Base-by-base conservation (phyloP, 2,797 vertebrate genomes). In the Cichlasoma orientale region DNA sequence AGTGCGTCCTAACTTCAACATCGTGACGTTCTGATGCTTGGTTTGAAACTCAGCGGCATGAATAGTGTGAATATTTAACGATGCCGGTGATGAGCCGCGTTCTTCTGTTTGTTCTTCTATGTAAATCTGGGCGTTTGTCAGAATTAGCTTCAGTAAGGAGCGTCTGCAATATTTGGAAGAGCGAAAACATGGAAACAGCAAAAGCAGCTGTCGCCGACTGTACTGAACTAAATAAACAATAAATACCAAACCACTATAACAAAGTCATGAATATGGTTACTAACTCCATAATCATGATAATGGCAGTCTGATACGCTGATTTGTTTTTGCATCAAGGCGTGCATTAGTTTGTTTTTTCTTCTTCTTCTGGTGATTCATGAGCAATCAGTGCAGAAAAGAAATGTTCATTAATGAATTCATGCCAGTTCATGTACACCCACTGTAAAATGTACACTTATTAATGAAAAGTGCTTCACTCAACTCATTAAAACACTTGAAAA, bases 351-450 rank as follows among this genome's bases (percentile, higher is more conserved):
- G n/a, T 61, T 61, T 5, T 21, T 38, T 38, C 9, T 27, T 50
- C 9, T n/a, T 2, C 63, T 50, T 25, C 2, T 50, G 63, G 41
- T n/a, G 61, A 47, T 29, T 66, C 41, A 47, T 66, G 19, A 68
- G 41, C 25, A 68, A 68, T 68, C 63, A n/a, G 11, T 50, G 25
- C 63, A 50, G 63, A 68, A 68, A 68, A 50, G n/a, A 68, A 68
- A 13, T 29, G 21, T 44, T 27, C 27, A 55, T 59, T 5, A 58
- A 52, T 66, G 7, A 54, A 68, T 68, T 59, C 12, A 61, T 59
- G 38, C 21, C 12, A 29, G 11, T 38, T 70, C 61, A 61, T 38
- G 6, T 61, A 23, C 55, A 72, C 50, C 3, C 19, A 41, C 19
- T 52, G 29, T 56, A 19, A 57, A 41, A 44, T 33, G 38, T 19